Evolutionary conservation across 2,113 vertebrate genomes (phyloP).

Genomic region (Takifugu bimaculatus): DNA sequence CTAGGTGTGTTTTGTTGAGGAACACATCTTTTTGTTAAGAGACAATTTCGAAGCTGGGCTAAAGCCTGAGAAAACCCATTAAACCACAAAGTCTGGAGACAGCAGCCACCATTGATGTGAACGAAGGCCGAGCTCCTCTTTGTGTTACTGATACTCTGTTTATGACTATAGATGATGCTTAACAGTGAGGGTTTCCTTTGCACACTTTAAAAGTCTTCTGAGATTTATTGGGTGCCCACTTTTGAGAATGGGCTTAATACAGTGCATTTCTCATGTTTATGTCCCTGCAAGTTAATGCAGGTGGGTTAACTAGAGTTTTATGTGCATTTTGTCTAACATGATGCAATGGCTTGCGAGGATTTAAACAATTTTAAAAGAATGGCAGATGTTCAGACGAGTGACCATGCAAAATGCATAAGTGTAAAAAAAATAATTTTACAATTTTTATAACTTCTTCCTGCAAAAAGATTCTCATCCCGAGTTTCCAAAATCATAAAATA

Average conservation of each 20-base stretch:
- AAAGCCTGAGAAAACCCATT: conserved; percentile 56
- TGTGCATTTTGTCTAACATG: background rate
- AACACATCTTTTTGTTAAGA: conserved; percentile 17
- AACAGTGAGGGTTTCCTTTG: conserved; percentile 32
- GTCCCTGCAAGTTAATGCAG: background rate
- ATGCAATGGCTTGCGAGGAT: background rate
- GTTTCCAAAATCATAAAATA: too few species aligned
- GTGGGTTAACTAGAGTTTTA: conserved; percentile 1
- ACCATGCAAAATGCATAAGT: background rate
- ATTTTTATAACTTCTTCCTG: too few species aligned
- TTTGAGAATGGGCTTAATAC: conserved; percentile 42
- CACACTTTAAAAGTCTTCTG: conserved; percentile 23
- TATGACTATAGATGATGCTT: conserved; percentile 18
- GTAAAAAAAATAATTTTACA: background rate
- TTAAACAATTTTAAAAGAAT: background rate
- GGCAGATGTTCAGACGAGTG: background rate
- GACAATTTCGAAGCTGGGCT: conserved; percentile 26
- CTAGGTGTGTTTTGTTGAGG: conserved; percentile 19
- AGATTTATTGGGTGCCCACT: conserved; percentile 44
- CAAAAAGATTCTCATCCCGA: too few species aligned
- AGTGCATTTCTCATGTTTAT: conserved; percentile 1
- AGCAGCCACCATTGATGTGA: conserved; percentile 52
- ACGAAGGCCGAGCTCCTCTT: conserved; percentile 47
- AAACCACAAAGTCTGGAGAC: conserved; percentile 51
- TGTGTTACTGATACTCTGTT: conserved; percentile 50